phyloP scores from a whole-genome alignment of 2,888 invertebrate genomes.

The Drosophila ezoana region DNA sequence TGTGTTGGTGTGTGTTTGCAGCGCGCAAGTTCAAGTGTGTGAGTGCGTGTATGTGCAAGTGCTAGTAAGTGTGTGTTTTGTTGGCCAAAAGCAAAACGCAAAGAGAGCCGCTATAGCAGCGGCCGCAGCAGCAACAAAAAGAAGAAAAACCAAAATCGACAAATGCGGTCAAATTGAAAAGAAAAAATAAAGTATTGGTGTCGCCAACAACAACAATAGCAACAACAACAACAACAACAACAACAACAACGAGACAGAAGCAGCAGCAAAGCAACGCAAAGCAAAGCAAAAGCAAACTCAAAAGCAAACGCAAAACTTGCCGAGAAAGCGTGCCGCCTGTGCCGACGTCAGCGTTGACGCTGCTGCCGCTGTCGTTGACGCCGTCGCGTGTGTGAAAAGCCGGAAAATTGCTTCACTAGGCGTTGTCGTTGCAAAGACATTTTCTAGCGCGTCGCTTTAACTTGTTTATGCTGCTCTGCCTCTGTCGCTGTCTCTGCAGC shows the following conservation, averaged over 20 bases:
- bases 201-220: conserved; percentile 37
- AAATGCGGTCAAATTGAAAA: conserved; percentile 80
- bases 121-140: conserved; percentile 49
- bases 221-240: conserved; percentile 26
- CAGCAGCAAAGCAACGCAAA: conserved; percentile 18
- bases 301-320: conserved; percentile 55
- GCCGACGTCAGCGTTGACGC: conserved; percentile 34
- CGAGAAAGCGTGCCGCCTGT: conserved; percentile 70
- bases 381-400: conserved; percentile 56
- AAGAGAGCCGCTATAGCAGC: conserved; percentile 64
- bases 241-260: neutral
- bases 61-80: conserved; percentile 62
- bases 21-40: conserved; percentile 36
- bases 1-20: conserved; percentile 46
- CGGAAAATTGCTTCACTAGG: conserved; percentile 61
- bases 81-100: conserved; percentile 70
- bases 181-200: conserved; percentile 64
- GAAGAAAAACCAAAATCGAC: conserved; percentile 75
- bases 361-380: conserved; percentile 13
- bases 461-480: conserved; percentile 58
- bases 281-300: conserved; percentile 46
- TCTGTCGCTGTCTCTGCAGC: conserved; percentile 1
- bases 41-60: conserved; percentile 54
- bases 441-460: conserved; percentile 19
- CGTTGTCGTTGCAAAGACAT: conserved; percentile 27